Evolutionary conservation across 2,113 vertebrate genomes (phyloP).

Genomic region (Dicaeum eximium): DNA sequence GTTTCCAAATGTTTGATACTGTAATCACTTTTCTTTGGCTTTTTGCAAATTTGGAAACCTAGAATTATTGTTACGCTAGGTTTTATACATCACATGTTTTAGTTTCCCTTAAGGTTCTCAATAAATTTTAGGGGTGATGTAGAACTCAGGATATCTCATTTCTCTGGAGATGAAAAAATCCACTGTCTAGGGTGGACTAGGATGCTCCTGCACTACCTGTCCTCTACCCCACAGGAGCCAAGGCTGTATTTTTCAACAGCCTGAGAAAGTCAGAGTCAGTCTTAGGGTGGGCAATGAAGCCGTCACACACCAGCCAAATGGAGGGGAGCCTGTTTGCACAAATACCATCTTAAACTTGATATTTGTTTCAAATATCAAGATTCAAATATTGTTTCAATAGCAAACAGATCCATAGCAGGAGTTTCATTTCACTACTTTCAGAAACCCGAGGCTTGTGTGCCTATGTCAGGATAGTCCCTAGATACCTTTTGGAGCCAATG

Average conservation of each 20-base stretch:
- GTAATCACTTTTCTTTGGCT: not conserved
- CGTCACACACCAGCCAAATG: not conserved
- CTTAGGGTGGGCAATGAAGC: not conserved
- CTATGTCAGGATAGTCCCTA: not conserved
- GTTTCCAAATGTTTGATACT: not conserved
- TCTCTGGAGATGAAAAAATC: not conserved
- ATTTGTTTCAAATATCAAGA: not conserved
- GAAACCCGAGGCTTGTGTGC: not conserved
- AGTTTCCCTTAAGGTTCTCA: not conserved
- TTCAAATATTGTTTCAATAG: not conserved
- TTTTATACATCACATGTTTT: not conserved
- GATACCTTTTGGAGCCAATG: not conserved
- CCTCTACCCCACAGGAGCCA: not conserved
- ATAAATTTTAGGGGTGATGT: not conserved
- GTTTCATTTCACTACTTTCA: not conserved
- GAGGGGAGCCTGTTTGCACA: not conserved
- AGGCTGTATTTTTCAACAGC: not conserved
- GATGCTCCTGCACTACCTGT: not conserved
- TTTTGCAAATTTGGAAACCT: not conserved
- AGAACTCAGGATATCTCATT: not conserved
- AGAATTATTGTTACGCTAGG: not conserved
- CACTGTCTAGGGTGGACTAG: not conserved
- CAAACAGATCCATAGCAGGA: not conserved
- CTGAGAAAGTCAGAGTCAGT: not conserved
- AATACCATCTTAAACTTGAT: not conserved